Evolutionary conservation across 2,113 vertebrate species (phyloP), one percentile per base, ranked within the genome.

Genomic region (zebrafish (Danio rerio)): DNA sequence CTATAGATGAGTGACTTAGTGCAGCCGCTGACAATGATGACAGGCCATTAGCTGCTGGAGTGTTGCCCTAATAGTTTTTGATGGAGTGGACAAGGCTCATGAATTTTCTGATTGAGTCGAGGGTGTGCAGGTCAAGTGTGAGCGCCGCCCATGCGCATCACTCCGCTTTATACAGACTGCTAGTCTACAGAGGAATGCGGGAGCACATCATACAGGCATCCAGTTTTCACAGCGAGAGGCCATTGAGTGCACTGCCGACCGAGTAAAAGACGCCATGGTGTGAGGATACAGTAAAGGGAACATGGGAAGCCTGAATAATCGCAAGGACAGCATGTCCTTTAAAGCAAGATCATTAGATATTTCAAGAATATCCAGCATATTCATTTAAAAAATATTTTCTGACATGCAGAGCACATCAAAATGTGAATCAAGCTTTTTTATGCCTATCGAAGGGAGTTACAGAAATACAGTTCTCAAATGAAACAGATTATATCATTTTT

Each of bases 31-130:
- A 84, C 53, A 76, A 84, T 62, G 78, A 81, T 72, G 86, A 86
- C 85, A 89, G 76, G 47, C 18, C 76, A 81, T 84, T 78, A 75
- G 15, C 45, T 52, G 81, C 73, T 53, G 16, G 68, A 63, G 66
- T 75, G 70, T 45, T 78, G 78, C 66, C 72, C 56, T 70, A 20
- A 72, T 81, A 80, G 77, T 49, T 69, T 84, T 80, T 85, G 55
- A 90, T 80, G 52, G 84, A 77, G n/a, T 78, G 53, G 81, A 87
- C 74, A 79, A 81, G 87, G 87, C 83, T 89, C 83, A 86, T 86
- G 83, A 11, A 88, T 89, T 81, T 88, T 59, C 55, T 83, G 73
- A 88, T 77, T 63, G 81, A 82, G 70, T 79, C 53, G 52, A 77
- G 71, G 83, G 68, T 65, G 53, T 86, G 59, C 76, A 65, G 74